These are phyloP conservation scores for Argynnis bischoffii DNA, from an alignment of 2,888 invertebrate genomes.

Conservation along the genomic window DNA sequence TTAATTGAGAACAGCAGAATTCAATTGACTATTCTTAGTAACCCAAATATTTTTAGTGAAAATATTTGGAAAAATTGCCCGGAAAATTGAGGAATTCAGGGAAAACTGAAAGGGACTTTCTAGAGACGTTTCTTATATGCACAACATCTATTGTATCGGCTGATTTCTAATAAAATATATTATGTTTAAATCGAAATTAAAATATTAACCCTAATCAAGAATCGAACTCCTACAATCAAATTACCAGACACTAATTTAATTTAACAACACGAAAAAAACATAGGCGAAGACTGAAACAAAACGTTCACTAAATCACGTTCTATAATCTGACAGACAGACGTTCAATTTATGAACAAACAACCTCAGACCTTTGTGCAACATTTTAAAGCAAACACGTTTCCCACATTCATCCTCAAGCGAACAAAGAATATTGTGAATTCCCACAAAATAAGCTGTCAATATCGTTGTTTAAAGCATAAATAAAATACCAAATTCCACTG, in stretches of 20 bases:
- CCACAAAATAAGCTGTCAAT: constrained; percentile 35
- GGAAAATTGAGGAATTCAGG: too few relatives aligned
- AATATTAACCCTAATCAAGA: neutral
- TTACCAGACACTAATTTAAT: too few relatives aligned
- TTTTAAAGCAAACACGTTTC: constrained; percentile 7
- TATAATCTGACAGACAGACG: constrained; percentile 5
- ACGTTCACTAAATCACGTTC: neutral
- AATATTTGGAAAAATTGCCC: too few relatives aligned
- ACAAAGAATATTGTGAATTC: constrained; percentile 13
- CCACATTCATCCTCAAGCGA: constrained; percentile 10
- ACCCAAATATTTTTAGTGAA: too few relatives aligned
- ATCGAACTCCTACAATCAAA: neutral
- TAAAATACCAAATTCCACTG: constrained; percentile 27
- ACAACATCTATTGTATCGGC: too few relatives aligned
- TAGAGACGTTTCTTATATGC: too few relatives aligned
- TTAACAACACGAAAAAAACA: neutral
- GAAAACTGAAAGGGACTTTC: too few relatives aligned
- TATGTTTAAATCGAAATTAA: neutral
- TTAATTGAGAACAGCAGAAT: too few relatives aligned
- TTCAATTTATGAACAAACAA: constrained; percentile 14
- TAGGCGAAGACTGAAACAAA: too few relatives aligned
- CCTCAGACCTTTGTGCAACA: neutral
- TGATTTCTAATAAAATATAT: neutral
- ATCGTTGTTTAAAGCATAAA: constrained; percentile 33
- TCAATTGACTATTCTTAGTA: too few relatives aligned